phyloP scores from a whole-genome alignment of 2,113 vertebrate genomes.

The Paralichthys olivaceus region DNA sequence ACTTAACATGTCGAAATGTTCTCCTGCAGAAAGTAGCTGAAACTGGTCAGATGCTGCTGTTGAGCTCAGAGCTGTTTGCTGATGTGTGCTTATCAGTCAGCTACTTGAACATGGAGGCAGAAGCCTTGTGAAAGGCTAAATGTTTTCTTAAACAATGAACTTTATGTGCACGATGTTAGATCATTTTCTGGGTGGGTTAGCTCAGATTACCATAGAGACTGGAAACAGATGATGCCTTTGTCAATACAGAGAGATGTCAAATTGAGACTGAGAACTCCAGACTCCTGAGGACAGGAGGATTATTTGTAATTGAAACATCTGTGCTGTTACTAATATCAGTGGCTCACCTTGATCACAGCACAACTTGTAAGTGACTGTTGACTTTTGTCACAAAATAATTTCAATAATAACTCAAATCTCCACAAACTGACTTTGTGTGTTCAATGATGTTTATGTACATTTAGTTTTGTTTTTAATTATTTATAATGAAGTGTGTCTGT shows the following conservation, averaged over 20 bases:
- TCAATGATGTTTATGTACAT: not conserved
- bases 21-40: constrained; percentile 19
- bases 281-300: not conserved
- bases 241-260: not conserved
- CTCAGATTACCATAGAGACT: too few species aligned
- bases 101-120: constrained; percentile 4
- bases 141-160: not conserved
- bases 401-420: not conserved
- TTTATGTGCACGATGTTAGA: not conserved
- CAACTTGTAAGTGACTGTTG: not conserved
- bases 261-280: not conserved
- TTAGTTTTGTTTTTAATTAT: not conserved
- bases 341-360: not conserved
- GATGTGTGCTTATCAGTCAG: constrained; percentile 14
- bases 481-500: not conserved
- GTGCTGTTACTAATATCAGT: too few species aligned
- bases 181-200: too few species aligned
- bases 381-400: not conserved
- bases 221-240: too few species aligned
- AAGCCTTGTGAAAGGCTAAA: not conserved
- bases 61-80: constrained; percentile 9
- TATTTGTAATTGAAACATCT: not conserved
- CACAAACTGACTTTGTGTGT: not conserved
- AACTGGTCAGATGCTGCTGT: constrained; percentile 20
- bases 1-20: constrained; percentile 34